Evolutionary conservation across 35 echinoderm and acorn worm genomes (phyloP).

Genomic region (Anneissia japonica): DNA sequence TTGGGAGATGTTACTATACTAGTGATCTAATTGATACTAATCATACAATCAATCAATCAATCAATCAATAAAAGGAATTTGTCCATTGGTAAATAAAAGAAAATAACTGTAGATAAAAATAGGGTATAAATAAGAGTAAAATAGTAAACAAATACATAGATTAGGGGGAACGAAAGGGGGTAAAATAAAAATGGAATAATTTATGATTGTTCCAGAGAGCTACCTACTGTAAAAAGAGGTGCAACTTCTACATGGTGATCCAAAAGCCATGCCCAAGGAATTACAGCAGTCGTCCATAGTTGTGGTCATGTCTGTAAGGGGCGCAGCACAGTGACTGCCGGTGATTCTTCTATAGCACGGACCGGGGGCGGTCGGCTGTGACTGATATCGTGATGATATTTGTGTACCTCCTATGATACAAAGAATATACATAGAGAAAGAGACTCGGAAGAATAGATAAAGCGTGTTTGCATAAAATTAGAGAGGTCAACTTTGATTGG

Average conservation of each 20-base stretch:
- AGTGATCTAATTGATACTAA: no score
- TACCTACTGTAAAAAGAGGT: background rate
- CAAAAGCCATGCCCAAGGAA: background rate
- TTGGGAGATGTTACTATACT: no score
- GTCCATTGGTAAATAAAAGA: no score
- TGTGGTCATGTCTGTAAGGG: background rate
- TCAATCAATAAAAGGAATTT: no score
- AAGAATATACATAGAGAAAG: background rate
- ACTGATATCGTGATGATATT: background rate
- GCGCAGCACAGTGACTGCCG: background rate
- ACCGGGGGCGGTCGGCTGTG: background rate
- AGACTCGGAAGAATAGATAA: background rate
- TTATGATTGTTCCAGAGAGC: background rate
- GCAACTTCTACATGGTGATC: background rate
- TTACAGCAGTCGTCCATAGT: background rate
- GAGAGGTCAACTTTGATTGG: no score
- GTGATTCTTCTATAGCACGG: background rate
- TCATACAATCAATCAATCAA: no score
- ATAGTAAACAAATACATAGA: no score
- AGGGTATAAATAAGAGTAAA: no score
- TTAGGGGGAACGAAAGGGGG: no score
- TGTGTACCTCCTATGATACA: background rate
- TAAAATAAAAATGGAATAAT: no score
- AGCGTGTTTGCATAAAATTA: no score
- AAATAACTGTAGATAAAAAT: no score